Evolutionary conservation across 2,797 vertebrate species (phyloP), one percentile per base, ranked within the genome.

Genomic region (Meda fulgida): DNA sequence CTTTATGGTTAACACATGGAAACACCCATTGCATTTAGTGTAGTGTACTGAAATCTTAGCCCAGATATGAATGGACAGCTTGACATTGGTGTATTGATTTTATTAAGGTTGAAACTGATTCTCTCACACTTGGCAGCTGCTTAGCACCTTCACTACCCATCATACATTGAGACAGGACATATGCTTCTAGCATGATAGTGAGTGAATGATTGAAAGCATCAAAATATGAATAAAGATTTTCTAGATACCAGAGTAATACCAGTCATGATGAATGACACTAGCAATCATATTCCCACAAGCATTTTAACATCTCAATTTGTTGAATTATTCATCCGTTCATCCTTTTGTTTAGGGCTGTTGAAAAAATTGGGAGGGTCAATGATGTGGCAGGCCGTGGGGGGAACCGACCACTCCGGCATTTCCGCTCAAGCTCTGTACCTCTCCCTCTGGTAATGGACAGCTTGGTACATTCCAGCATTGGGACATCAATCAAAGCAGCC

Each of bases 351-450:
- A 99, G 98, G 92, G 90, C 92, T 69, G 91, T 95, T 89, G 96
- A 96, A 90, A 97, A 94, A 91, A 90, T 85, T 66, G 94, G 92
- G 43, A 96, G 96, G 92, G 84, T 90, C 86, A 89, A 88, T 0
- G 96, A 97, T 75, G 92, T 94, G 55, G 67, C 89, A 14, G 88
- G 89, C 84, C 93, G 91, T 34, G 92, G 93, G 0, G 94, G 93
- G 81, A 89, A 89, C 85, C 94, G 95, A 86, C 85, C 89, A 14
- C 91, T 95, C 63, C 95, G 95, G 84, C 96, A 97, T 87, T 95
- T 96, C 86, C 95, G 96, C 71, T 96, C 95, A 71, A 94, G 95
- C 93, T 96, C 97, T 0, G 92, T 96, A 10, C 95, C 96, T 0
- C 91, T 94, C 81, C 96, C 97, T 48, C 89, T 96, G 21, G 95